Conservation (phyloP, 2,797 vertebrate species). For the Dicrostonyx torquatus region DNA sequence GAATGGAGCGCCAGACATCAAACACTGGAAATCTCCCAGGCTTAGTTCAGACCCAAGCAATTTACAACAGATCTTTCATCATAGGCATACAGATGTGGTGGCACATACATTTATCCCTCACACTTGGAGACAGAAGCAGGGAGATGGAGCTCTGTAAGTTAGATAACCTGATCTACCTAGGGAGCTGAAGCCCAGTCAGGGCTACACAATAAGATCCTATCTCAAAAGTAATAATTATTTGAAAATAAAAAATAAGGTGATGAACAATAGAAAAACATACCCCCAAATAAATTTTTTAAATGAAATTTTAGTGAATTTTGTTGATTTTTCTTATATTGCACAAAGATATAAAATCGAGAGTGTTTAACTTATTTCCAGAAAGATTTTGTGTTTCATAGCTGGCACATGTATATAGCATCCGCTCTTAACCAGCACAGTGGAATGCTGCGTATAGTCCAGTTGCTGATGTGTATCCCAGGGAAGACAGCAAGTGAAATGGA, state of each 20-base stretch:
- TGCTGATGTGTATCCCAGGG: not conserved
- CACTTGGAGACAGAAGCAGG: not conserved
- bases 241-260: not conserved
- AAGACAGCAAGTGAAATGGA: not conserved
- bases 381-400: too few relatives aligned
- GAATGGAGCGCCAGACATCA: too few relatives aligned
- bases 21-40: not conserved
- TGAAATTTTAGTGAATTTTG: not conserved
- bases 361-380: too few relatives aligned
- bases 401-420: accelerated
- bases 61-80: not conserved
- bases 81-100: not conserved
- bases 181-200: not conserved
- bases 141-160: not conserved
- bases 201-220: not conserved
- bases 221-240: not conserved
- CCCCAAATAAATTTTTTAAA: not conserved
- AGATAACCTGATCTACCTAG: not conserved
- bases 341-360: not conserved
- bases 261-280: not conserved
- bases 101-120: not conserved
- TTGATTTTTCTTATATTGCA: not conserved
- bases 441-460: not conserved
- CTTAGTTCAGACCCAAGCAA: not conserved
- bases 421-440: not conserved